phyloP scores from a whole-genome alignment of 2,888 invertebrate genomes.

The Apamea anceps region DNA sequence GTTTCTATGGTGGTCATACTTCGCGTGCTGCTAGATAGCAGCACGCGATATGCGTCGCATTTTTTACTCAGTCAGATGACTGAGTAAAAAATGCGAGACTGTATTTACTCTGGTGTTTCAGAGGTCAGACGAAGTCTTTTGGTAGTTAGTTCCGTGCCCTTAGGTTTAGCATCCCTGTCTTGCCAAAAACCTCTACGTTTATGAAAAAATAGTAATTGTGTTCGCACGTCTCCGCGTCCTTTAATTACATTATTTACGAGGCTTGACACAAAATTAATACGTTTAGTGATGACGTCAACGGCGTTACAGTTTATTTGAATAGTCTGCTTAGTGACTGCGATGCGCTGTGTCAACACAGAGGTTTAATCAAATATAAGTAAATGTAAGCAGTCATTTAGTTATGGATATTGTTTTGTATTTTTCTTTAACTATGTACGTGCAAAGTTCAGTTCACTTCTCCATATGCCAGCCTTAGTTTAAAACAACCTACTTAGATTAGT shows the following conservation, averaged over 20 bases:
- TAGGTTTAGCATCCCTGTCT: neutral
- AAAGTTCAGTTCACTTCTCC: neutral
- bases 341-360: slow-evolving; percentile 33
- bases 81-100: neutral
- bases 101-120: neutral
- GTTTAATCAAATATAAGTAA: slow-evolving; percentile 52
- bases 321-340: slow-evolving; percentile 20
- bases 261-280: slow-evolving; percentile 21
- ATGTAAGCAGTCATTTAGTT: slow-evolving; percentile 4
- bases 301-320: slow-evolving; percentile 12
- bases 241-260: slow-evolving; percentile 38
- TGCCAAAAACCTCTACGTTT: neutral
- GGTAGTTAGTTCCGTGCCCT: neutral
- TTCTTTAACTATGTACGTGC: slow-evolving; percentile 13
- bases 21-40: neutral
- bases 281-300: slow-evolving; percentile 43
- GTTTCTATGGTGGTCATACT: neutral
- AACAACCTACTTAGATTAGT: slow-evolving; percentile 4
- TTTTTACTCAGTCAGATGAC: no score
- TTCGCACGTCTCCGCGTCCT: neutral
- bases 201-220: neutral
- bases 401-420: slow-evolving; percentile 4
- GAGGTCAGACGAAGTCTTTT: neutral
- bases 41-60: no score
- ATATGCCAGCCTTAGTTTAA: neutral